Conservation (phyloP, 2,797 vertebrate genomes). For the Typhlichthys subterraneus region DNA sequence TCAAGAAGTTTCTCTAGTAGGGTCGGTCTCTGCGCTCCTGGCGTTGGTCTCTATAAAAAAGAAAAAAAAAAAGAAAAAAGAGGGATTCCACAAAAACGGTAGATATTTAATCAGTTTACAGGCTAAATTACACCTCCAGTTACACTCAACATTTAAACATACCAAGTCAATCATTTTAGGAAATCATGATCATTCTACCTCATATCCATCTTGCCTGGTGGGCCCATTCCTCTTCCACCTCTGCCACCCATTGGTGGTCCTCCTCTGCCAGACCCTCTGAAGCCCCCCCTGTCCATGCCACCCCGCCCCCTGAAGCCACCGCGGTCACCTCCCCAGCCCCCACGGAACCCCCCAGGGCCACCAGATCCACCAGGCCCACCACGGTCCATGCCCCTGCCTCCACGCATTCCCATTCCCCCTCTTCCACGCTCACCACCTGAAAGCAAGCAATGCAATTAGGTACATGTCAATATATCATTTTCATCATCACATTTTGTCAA, state of each 20-base stretch:
- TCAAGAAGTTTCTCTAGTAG: conserved; percentile 78
- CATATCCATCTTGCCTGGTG: conserved; percentile 94
- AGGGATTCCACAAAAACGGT: not conserved
- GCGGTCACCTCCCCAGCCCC: conserved; percentile 88
- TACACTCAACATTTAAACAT: no score
- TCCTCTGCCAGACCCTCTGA: conserved; percentile 82
- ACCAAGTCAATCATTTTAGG: no score
- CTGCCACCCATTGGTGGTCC: conserved; percentile 90
- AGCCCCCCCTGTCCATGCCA: conserved; percentile 93
- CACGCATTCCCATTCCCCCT: conserved; percentile 91
- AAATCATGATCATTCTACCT: conserved; percentile 74
- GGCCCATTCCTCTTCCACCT: conserved; percentile 87
- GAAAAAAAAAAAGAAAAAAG: not conserved
- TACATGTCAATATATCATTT: no score
- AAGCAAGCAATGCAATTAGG: no score
- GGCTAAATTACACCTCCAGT: no score
- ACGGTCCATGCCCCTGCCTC: conserved; percentile 90
- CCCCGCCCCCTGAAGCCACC: conserved; percentile 91
- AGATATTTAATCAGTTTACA: no score
- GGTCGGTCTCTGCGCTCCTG: conserved; percentile 93
- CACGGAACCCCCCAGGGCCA: conserved; percentile 89
- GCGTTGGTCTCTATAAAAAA: conserved; percentile 86
- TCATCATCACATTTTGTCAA: no score
- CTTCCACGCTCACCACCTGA: conserved; percentile 86
- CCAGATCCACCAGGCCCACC: conserved; percentile 80